Base-by-base conservation (phyloP, 2,797 vertebrate species). In the Labroides dimidiatus region DNA sequence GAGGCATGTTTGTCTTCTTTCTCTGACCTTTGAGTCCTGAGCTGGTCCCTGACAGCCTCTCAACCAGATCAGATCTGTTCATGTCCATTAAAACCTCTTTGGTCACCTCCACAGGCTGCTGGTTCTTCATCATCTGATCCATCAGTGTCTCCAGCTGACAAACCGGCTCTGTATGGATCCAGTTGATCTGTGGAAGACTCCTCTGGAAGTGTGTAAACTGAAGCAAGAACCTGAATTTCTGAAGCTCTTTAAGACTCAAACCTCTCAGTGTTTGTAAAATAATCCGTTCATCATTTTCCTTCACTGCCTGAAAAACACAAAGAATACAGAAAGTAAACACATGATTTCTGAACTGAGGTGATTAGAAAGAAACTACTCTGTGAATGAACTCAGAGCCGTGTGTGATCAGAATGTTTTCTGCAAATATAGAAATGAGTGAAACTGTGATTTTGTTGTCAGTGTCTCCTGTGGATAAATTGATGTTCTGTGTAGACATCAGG, bases 101-200 rank as follows among this genome's bases (percentile, higher is more conserved):
- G 69, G 43, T 58, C 47, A 68, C 53, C 13, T 58, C 41, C 52
- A 77, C 12, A 36, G 21, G 30, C 39, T 23, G 20, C 4, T 51
- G 62, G 4, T 19, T 66, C 21, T 3, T 16, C 54, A 59, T 0
- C 20, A 69, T 48, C 24, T 20, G 0, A 4, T 64, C 8, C 6
- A 53, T 43, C 1, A 51, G 8, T 3, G 0, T 0, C 0, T 33
- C 17, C 5, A 0, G 4, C 1, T 36, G 3, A 33, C 8, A 0
- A 0, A 0, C 0, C 1, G 0, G 0, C 23, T 4, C 6, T 4
- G 36, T 13, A 17, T 0, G 30, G n/a, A 9, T 14, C 12, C 37
- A 13, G 11, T 13, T 0, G 3, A 37, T 36, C 6, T 15, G 12
- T n/a, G 19, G 33, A n/a, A 45, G 1, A 4, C 3, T 6, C 30